These are phyloP conservation scores for Cheilinus undulatus DNA, from an alignment of 2,113 vertebrate genomes.

Conservation along the genomic window DNA sequence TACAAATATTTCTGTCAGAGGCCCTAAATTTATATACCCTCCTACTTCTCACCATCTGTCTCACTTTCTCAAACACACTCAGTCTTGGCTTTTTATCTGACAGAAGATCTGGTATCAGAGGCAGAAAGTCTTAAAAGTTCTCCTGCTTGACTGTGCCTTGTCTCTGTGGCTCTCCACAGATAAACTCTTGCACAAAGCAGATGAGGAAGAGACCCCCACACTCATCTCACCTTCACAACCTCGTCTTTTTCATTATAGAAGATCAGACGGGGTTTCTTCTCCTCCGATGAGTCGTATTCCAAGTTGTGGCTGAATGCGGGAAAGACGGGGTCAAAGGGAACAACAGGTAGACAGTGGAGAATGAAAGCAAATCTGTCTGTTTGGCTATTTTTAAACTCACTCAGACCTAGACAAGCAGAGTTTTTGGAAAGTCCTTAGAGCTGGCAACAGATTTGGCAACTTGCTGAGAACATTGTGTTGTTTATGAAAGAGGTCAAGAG, in stretches of 20 bases:
- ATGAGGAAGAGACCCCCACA: not conserved
- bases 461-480: conserved; percentile 30
- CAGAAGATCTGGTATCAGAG: conserved; percentile 39
- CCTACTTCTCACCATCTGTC: not conserved
- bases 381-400: conserved; percentile 39
- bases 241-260: conserved; percentile 83
- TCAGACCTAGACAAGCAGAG: conserved; percentile 11
- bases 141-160: conserved; percentile 4
- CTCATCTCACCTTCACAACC: conserved; percentile 81
- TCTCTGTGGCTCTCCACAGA: conserved; percentile 17
- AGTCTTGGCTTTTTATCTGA: conserved; percentile 21
- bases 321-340: conserved; percentile 72
- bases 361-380: conserved; percentile 14
- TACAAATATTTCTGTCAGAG: conserved; percentile 31
- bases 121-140: conserved; percentile 12
- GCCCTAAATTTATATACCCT: conserved; percentile 6
- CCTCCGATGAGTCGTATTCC: conserved; percentile 82
- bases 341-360: conserved; percentile 39
- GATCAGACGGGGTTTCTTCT: conserved; percentile 83
- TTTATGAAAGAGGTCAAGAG: conserved; percentile 54
- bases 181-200: conserved; percentile 15
- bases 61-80: conserved; percentile 24
- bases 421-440: conserved; percentile 43
- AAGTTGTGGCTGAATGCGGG: conserved; percentile 81
- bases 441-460: conserved; percentile 36